A percentile compares a stretch with the other conserved stretches of the same genome.
Evolutionary conservation across 2,888 invertebrate species (phyloP).

Genomic region (Horisme vitalbata): DNA sequence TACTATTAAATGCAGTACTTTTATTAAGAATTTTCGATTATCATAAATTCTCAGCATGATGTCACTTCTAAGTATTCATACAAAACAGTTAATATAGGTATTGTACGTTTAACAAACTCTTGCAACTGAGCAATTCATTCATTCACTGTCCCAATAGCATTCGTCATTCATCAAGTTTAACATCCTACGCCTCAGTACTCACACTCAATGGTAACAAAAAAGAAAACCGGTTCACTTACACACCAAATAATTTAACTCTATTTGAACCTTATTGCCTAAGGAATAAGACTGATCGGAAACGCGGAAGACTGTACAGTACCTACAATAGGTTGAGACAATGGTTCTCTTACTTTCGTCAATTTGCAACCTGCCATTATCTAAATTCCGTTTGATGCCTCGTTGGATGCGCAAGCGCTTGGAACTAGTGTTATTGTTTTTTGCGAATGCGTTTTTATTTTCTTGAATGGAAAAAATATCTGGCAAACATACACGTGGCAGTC

Average conservation of each 20-base stretch:
- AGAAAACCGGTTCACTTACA: constrained; percentile 20
- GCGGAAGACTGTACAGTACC: constrained; percentile 1
- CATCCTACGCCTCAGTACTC: constrained; percentile 44
- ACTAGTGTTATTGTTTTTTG: constrained; percentile 47
- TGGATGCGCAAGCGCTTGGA: constrained; percentile 52
- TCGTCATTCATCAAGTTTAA: constrained; percentile 21
- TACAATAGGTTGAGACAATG: constrained; percentile 44
- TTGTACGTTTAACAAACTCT: too few species aligned
- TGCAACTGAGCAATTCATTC: background rate
- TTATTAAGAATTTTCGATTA: too few species aligned
- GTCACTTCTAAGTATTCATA: too few species aligned
- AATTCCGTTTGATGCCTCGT: constrained; percentile 66
- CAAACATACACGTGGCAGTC: too few species aligned
- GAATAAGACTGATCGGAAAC: background rate
- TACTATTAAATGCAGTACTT: too few species aligned
- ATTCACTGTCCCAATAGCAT: background rate
- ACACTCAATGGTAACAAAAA: constrained; percentile 37
- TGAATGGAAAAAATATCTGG: background rate
- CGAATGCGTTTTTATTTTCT: constrained; percentile 36
- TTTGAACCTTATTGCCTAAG: constrained; percentile 1
- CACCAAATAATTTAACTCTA: background rate
- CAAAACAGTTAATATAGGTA: too few species aligned
- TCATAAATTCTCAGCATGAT: too few species aligned
- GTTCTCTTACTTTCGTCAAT: constrained; percentile 57
- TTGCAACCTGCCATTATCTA: constrained; percentile 66